Evolutionary conservation across 2,888 invertebrate genomes (phyloP), one percentile per base, ranked within the genome.

Genomic region (Perdita meconis): DNA sequence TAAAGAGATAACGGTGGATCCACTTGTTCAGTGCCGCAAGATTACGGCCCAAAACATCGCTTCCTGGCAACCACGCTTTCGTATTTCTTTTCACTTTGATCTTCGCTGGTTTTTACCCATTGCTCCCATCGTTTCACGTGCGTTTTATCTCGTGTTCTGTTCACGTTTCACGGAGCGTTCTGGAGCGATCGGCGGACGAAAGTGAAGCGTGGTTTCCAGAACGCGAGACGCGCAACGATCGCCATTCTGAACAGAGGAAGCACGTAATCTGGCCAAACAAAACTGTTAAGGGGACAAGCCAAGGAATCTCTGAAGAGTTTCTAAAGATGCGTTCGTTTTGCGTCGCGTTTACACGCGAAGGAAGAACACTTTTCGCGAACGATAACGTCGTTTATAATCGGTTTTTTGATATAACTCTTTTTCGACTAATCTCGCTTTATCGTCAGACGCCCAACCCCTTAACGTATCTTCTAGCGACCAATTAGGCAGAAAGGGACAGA

Each of bases 321-420:
- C 53, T 51, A 75, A 69, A 64, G 44, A 61, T 38, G 74, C 30
- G 6, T 74, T 75, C n/a, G 44, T 59, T 64, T 44, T 70, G 53
- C 61, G 38, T 69, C 76, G 72, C 56, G 66, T 16, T 76, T 72
- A 74, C 72, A 64, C 64, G 19, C 13, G 42, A 51, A 44, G 34
- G 13, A 22, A 30, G 53, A 69, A 34, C 51, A 66, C 71, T 80
- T 78, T n/a, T 78, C 78, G 81, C 75, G 73, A 87, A 78, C 78
- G 56, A 63, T 67, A 57, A 81, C 76, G 84, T 88, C 76, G 84
- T 88, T 90, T 89, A 81, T 87, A 88, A 89, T 86, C 84, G 80
- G 81, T 88, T 89, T 88, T 89, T 90, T 85, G 40, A 87, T 80
- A 81, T 85, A 87, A 89, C 86, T 88, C 83, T 86, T 83, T 47